Base-by-base conservation (phyloP, 2,113 vertebrate species). In the Jacana jacana region DNA sequence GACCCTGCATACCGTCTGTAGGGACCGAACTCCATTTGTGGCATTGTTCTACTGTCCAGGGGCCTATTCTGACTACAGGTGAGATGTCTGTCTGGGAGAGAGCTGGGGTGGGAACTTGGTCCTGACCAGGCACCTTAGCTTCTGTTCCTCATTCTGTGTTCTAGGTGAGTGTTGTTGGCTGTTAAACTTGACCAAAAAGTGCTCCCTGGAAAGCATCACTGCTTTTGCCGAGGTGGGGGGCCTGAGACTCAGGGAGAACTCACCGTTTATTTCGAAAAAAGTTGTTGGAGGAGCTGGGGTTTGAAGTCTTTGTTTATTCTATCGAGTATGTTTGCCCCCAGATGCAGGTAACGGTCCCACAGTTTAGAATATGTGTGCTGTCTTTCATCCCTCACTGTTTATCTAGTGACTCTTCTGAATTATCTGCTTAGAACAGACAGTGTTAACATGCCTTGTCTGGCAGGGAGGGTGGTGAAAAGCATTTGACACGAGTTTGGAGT, bases 11-110 rank as follows among this genome's bases (percentile, higher is more conserved):
- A 98, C 98, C 31, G 86, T 99, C 88, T 99, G 99, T 95, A 98
- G 98, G 20, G 98, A 94, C 1, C 98, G 98, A 96, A 97, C 96
- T 85, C 76, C 98, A 5, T 95, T 99, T 88, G 98, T 96, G 28
- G 98, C 99, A 24, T 96, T 99, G 91, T 97, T 99, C 96, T 99
- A 99, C 97, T 99, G 99, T 93, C 99, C 99, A 0, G 99, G 98
- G 58, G 99, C 99, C 95, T 99, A 99, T 97, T 83, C 97, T 94
- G 96, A 99, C 85, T 98, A 98, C 99, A 99, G 99, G 99, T 99
- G 98, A 97, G 97, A 81, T 10, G 0, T 90, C 71, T 83, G 17
- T 30, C 28, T 65, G n/a, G 58, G 54, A 35, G 40, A n/a, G n/a
- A 77, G 40, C 27, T 13, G 28, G 75, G 51, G 14, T 35, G 48